Evolutionary conservation across 2,888 invertebrate species (phyloP), one percentile per base, ranked within the genome.

Genomic region (Cryptocephalus primarius): DNA sequence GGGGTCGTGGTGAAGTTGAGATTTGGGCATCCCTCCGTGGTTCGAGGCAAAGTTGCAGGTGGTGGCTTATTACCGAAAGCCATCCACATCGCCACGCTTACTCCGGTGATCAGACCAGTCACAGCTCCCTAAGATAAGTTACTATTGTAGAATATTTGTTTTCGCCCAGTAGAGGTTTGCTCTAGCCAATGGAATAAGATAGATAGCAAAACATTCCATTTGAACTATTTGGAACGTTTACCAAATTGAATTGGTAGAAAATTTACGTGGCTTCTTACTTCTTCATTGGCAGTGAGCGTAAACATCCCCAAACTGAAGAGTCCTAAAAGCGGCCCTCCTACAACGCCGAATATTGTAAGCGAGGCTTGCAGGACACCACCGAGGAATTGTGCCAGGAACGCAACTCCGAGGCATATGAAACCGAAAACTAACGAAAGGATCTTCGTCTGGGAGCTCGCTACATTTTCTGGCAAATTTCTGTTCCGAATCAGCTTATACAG

Each of bases 291-390:
- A 44, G 71, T 75, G 10, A 83, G 80, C 36, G 83, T 81, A 54
- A 83, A 82, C 86, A 93, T 89, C 55, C 92, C 92, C 32, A 91
- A 70, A 0, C 88, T 83, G 64, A 92, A 93, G 1, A 92, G 72
- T 0, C 85, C 91, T 22, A 92, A 71, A n/a, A 91, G 66, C 0
- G 92, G 92, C 0, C 92, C 92, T 1, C 91, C 91, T 2, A 88
- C 82, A 1, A 89, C 84, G 1, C 90, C 91, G 61, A 92, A 90
- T 54, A 91, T 86, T 0, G 88, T 88, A 8, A 91, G 70, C 0
- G 89, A 80, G 0, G 88, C 85, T 70, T 91, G 88, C n/a, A 94
- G 72, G n/a, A 94, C 76, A 0, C 88, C 88, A 0, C 90, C 91
- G 40, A 93, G 72, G 47, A 82, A 75, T 55, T 91, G 83, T 0